phyloP scores from a whole-genome alignment of 2,113 vertebrate species.

The Brienomyrus longianalis region DNA sequence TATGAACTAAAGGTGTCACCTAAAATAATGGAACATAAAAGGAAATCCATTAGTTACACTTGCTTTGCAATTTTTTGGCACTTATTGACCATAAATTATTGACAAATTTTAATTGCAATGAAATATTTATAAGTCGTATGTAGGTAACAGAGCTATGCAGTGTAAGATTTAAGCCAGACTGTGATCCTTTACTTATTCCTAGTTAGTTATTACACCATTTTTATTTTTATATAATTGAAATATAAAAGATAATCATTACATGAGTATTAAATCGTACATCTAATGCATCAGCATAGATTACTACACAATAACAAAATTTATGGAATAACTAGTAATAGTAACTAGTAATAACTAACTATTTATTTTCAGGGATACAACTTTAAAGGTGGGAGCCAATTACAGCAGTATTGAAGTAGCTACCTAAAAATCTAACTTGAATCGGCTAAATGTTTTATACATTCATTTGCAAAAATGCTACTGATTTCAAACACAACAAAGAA shows the following conservation, averaged over 20 bases:
- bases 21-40: conserved; percentile 14
- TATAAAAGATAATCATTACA: background rate
- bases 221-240: background rate
- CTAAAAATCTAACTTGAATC: background rate
- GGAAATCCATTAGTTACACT: conserved; percentile 11
- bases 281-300: background rate
- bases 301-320: background rate
- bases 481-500: conserved; percentile 78
- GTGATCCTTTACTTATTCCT: background rate
- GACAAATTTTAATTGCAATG: conserved; percentile 12
- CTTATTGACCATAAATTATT: conserved; percentile 15
- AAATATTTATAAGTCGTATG: conserved; percentile 6
- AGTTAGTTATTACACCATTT: background rate
- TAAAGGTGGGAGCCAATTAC: background rate
- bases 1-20: background rate
- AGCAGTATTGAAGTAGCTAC: background rate
- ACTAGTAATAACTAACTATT: too few relatives aligned
- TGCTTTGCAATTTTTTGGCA: conserved; percentile 4
- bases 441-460: background rate
- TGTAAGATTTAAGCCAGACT: background rate
- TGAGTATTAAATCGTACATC: background rate
- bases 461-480: conserved; percentile 62
- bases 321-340: background rate
- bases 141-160: background rate
- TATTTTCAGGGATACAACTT: background rate